Evolutionary conservation across 1,140 invertebrate species (phyloP), one percentile per base, ranked within the genome.

Genomic region (Zaprionus africanus): DNA sequence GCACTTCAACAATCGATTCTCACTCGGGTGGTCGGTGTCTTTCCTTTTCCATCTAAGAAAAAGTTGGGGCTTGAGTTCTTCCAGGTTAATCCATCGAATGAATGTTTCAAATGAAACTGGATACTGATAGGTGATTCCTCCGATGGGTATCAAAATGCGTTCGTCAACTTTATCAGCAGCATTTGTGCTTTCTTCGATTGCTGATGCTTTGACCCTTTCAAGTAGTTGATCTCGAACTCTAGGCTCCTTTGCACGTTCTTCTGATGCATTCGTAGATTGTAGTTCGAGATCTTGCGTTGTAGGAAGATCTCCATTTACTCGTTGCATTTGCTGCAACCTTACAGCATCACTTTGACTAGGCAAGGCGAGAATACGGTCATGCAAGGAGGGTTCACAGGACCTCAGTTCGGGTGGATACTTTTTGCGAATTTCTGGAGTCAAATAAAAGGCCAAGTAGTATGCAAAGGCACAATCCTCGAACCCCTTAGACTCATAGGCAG

Each of bases 391-490:
- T 0, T 51, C 41, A 38, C 80, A 72, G 0, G 59, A 13, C 1
- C 5, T 28, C 4, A 86, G 19, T 26, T 57, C 9, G 3, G 57
- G 73, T 0, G 28, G 13, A 12, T 77, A 77, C 17, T 43, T 73
- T 1, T 82, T n/a, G 1, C 82, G 83, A 3, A 86, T 82, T 49
- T 77, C 63, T 1, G 79, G 76, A 4, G 28, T 77, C 11, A 77
- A 12, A 36, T 87, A 86, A 17, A 87, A 86, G 0, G 38, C 57
- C 17, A 79, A 51, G 22, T 86, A 86, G 15, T 68, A 86, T 5
- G 58, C 56, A 7, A 41, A n/a, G 1, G 76, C 72, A 19, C 71
- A 71, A 2, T 79, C 60, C 1, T 79, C 76, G 24, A 77, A 77
- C 2, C 67, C 79, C 26, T 36, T 63, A n/a, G 34, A n/a, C 4